A percentile compares a stretch with the other conserved stretches of the same genome.
These are phyloP conservation scores for Danio albolineatus DNA, from an alignment of 2,797 vertebrate genomes.

Conservation along the genomic window DNA sequence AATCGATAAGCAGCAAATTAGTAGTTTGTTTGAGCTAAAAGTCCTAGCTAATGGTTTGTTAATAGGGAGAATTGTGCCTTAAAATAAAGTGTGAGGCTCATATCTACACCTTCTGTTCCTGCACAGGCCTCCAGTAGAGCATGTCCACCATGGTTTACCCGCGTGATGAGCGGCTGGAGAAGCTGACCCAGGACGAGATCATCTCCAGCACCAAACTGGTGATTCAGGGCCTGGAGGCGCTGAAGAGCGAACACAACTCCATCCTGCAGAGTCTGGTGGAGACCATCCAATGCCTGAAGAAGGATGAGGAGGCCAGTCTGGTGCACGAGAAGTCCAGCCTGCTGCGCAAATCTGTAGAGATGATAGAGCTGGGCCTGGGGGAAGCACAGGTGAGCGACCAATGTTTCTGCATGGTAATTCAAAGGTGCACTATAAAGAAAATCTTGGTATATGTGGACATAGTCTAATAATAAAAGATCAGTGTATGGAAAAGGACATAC, in stretches of 20 bases:
- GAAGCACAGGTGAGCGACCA: constrained; percentile 80
- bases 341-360: constrained; percentile 86
- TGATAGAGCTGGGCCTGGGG: constrained; percentile 86
- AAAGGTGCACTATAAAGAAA: no score
- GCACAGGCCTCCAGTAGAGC: background rate
- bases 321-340: constrained; percentile 85
- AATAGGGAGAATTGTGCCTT: no score
- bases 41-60: no score
- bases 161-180: constrained; percentile 80
- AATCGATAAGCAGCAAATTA: no score
- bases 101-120: no score
- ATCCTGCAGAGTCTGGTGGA: constrained; percentile 85
- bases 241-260: constrained; percentile 86
- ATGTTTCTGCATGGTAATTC: no score
- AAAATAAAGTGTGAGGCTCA: no score
- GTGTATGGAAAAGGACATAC: no score
- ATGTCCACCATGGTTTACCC: constrained; percentile 83
- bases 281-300: constrained; percentile 86
- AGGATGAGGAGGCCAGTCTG: constrained; percentile 84
- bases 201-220: constrained; percentile 84
- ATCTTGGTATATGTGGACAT: no score
- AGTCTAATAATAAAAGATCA: no score
- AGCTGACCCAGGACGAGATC: constrained; percentile 86
- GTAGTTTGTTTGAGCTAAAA: no score
- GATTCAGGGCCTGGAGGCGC: constrained; percentile 85